Evolutionary conservation across 1,140 invertebrate genomes (phyloP).

Genomic region (Euwallacea fornicatus): DNA sequence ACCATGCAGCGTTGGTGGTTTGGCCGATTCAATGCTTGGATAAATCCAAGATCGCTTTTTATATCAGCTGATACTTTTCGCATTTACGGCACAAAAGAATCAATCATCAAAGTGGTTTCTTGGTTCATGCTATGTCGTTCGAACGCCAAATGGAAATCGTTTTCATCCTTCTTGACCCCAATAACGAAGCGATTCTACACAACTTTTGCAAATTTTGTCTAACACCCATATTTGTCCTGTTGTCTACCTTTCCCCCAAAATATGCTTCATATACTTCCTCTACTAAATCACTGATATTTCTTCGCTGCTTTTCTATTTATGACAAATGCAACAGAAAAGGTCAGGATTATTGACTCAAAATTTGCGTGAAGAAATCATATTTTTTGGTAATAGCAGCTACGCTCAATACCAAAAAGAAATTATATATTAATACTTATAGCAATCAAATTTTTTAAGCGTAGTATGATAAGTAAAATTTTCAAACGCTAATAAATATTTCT

Average conservation of each 20-base stretch:
- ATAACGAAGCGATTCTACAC: constrained; percentile 6
- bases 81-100: too few species aligned
- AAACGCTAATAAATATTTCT: neutral
- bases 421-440: neutral
- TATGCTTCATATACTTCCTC: constrained; percentile 4
- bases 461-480: neutral
- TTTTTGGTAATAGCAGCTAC: neutral
- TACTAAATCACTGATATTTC: constrained; percentile 1
- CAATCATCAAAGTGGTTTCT: constrained; percentile 15
- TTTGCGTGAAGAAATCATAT: neutral
- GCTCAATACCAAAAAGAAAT: neutral
- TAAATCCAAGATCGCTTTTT: neutral
- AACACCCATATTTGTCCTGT: constrained; percentile 14
- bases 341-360: constrained; percentile 5
- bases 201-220: constrained; percentile 1
- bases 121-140: constrained; percentile 5
- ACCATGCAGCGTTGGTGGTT: too few species aligned
- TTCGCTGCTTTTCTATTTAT: too few species aligned
- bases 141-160: neutral
- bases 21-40: too few species aligned
- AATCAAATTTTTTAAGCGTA: neutral
- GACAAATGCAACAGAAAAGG: neutral
- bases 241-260: constrained; percentile 1
- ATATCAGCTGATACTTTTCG: neutral
- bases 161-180: constrained; percentile 6